phyloP scores from a whole-genome alignment of 2,113 vertebrate species.

The Cranoglanis bouderius region DNA sequence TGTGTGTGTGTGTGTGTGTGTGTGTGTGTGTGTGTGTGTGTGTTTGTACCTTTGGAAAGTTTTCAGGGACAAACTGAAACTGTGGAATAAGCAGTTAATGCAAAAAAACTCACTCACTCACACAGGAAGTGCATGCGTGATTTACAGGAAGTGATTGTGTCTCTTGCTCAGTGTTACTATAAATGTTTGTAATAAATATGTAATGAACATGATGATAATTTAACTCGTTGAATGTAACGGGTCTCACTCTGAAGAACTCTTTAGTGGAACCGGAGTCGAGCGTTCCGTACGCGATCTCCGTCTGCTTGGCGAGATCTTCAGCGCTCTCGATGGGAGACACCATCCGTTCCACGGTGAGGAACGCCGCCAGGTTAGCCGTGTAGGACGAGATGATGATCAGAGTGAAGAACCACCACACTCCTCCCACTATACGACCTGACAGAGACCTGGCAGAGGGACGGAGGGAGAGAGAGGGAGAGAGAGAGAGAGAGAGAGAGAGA shows the following conservation, averaged over 20 bases:
- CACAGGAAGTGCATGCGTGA: neutral
- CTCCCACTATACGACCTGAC: constrained; percentile 94
- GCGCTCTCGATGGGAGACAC: constrained; percentile 96
- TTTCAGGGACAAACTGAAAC: constrained; percentile 30
- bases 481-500: constrained; percentile 1
- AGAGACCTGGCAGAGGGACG: constrained; percentile 80
- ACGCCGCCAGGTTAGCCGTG: constrained; percentile 96
- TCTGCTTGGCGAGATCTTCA: constrained; percentile 96
- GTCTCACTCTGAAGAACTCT: constrained; percentile 88
- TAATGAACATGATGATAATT: too few relatives aligned
- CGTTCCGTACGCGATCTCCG: constrained; percentile 95
- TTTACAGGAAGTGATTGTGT: neutral
- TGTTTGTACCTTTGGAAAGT: constrained; percentile 7
- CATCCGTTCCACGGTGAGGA: constrained; percentile 98
- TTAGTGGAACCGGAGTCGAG: constrained; percentile 97
- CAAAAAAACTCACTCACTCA: neutral
- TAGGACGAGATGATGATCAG: constrained; percentile 99
- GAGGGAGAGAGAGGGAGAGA: constrained; percentile 23
- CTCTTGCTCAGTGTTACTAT: neutral
- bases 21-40: constrained; percentile 51
- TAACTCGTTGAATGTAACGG: constrained; percentile 59
- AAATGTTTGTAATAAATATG: neutral
- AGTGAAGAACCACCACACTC: constrained; percentile 99
- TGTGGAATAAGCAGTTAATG: neutral
- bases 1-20: constrained; percentile 2